Evolutionary conservation across 2,888 invertebrate species (phyloP).

Genomic region (Drosophila neotestacea): DNA sequence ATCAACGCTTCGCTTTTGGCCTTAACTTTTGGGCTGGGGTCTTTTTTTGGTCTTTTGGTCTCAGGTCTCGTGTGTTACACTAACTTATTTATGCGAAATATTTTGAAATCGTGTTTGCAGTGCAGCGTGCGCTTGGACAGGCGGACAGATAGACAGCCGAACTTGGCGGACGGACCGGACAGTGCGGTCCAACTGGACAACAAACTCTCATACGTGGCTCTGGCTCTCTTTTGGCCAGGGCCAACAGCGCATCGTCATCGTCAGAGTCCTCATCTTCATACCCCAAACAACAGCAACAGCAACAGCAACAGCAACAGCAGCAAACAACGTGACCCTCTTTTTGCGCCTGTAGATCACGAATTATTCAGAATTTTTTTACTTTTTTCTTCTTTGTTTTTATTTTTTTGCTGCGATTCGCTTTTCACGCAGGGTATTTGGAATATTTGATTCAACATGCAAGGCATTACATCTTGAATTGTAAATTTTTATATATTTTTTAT

Average conservation of each 20-base stretch:
- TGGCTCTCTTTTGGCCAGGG: conserved; percentile 46
- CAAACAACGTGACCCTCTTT: conserved; percentile 84
- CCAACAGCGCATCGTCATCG: conserved; percentile 56
- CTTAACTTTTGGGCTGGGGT: conserved; percentile 18
- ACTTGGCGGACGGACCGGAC: conserved; percentile 27
- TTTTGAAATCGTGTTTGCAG: conserved; percentile 82
- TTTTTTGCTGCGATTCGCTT: conserved; percentile 38
- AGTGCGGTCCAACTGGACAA: conserved; percentile 27
- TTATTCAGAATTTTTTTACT: conserved; percentile 76
- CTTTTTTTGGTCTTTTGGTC: conserved; percentile 19
- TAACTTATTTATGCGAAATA: conserved; percentile 84
- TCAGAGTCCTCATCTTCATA: conserved; percentile 48
- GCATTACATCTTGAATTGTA: background rate
- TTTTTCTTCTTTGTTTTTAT: conserved; percentile 47
- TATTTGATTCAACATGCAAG: background rate
- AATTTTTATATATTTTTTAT: fast-evolving
- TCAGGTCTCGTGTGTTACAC: conserved; percentile 80
- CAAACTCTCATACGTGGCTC: conserved; percentile 57
- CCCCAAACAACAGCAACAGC: conserved; percentile 22
- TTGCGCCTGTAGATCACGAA: conserved; percentile 84
- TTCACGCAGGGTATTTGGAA: conserved; percentile 28
- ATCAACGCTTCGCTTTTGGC: conserved; percentile 74
- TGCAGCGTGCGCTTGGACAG: conserved; percentile 76
- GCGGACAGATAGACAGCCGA: conserved; percentile 44
- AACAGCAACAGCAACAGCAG: conserved; percentile 29